A percentile compares a stretch with the other conserved stretches of the same genome.
Evolutionary conservation across 2,888 invertebrate species (phyloP).

Genomic region (Ophion costatus): DNA sequence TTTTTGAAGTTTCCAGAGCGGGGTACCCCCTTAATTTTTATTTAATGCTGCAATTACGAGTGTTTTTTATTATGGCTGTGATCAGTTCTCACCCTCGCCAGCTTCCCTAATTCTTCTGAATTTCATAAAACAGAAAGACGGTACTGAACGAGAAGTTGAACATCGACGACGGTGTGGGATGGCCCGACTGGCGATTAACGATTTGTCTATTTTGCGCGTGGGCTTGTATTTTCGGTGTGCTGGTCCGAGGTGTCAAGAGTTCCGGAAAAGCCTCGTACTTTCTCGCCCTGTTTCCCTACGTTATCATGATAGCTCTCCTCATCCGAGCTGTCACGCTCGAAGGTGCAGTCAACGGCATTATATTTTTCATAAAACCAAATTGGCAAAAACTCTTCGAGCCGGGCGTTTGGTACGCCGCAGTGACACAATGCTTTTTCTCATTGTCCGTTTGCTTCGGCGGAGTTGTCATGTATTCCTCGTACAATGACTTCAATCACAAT

Average conservation of each 20-base stretch:
- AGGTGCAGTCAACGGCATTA: constrained; percentile 87
- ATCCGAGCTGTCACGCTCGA: constrained; percentile 86
- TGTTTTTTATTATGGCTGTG: not conserved
- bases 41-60: not conserved
- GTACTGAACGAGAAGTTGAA: constrained; percentile 85
- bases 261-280: constrained; percentile 89
- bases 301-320: constrained; percentile 86
- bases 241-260: constrained; percentile 86
- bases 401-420: constrained; percentile 87
- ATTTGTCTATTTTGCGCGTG: constrained; percentile 85
- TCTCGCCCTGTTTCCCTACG: constrained; percentile 88
- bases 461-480: constrained; percentile 87
- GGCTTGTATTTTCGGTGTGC: constrained; percentile 84
- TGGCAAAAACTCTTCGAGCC: constrained; percentile 87
- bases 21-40: not conserved
- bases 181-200: constrained; percentile 85
- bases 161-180: constrained; percentile 86
- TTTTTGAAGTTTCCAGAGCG: too few relatives aligned
- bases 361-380: constrained; percentile 88
- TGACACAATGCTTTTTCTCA: constrained; percentile 88
- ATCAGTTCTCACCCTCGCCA: not conserved
- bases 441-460: constrained; percentile 87
- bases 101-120: not conserved
- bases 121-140: constrained; percentile 82
- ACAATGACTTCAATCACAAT: constrained; percentile 86